Evolutionary conservation across 2,888 invertebrate genomes (phyloP), one percentile per base, ranked within the genome.

Genomic region (Stenodema calcarata): DNA sequence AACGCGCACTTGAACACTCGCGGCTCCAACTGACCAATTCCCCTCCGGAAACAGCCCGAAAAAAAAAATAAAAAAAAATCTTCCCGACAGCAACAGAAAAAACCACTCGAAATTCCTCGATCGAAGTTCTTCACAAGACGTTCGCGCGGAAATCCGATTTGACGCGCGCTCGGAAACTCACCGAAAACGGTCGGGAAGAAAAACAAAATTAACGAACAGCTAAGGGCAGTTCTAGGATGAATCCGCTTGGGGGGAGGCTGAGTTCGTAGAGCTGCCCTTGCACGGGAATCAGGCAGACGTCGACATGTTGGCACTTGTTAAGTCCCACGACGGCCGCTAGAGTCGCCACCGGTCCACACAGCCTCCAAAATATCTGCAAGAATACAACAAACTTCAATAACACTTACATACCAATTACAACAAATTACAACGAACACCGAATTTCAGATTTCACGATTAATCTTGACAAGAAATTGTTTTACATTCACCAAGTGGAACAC

Each of bases 311-410:
- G 84, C 84, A 84, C 84, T 84, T 44, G 30, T 28, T 44, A 73
- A 28, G 27, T 73, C 73, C 84, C 70, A 23, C 23, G 23, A 6
- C 14, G 9, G 16, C 84, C 73, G 44, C 84, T 84, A 75, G 75
- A 28, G 47, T 11, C 84, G 82, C 82, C 41, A 62, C 41, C 23
- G 69, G n/a, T 30, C 73, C 28, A 18, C 84, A 84, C 84, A 75
- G 84, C 84, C 84, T 84, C 84, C 84, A 47, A 73, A n/a, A 84
- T 84, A 84, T 75, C 84, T 84, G 84, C 75, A 18, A 84, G 35
- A 84, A 78, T 78, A 44, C 41, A 78, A 27, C 16, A 78, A 9
- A 44, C 44, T 44, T 44, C 27, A 42, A 78, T 44, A 44, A 41
- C 41, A 78, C 23, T 35, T 2, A 7, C 35, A 2, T 4, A 4